Evolutionary conservation across 2,797 vertebrate species (phyloP).

Genomic region (Clarias laeviceps): DNA sequence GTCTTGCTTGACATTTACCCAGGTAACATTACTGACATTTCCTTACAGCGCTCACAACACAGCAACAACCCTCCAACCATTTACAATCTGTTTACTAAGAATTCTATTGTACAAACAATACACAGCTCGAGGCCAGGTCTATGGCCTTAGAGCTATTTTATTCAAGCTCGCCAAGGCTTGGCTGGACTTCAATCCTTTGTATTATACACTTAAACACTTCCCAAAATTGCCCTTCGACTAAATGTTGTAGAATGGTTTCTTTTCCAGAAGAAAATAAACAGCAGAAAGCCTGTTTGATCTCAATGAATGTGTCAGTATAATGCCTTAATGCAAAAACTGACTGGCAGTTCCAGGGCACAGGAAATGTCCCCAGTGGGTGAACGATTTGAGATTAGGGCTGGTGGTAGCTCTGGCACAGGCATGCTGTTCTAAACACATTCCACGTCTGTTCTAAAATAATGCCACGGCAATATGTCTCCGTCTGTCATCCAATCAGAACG

Average conservation of each 20-base stretch:
- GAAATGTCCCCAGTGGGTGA: constrained; percentile 27
- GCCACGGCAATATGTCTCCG: constrained; percentile 37
- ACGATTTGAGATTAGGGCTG: constrained; percentile 43
- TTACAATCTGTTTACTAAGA: constrained; percentile 30
- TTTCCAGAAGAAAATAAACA: constrained; percentile 3
- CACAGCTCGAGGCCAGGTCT: constrained; percentile 36
- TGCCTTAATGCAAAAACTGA: constrained; percentile 28
- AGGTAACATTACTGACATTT: constrained; percentile 12
- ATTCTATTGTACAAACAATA: constrained; percentile 44
- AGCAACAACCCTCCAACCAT: constrained; percentile 1
- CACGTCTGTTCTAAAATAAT: constrained; percentile 49
- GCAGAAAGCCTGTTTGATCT: not conserved
- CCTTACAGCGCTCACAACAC: not conserved
- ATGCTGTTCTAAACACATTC: constrained; percentile 16
- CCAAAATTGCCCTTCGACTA: constrained; percentile 20
- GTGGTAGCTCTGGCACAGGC: not conserved
- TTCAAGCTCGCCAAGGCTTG: constrained; percentile 37
- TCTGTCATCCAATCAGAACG: not conserved
- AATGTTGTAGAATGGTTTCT: constrained; percentile 31
- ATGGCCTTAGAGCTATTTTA: constrained; percentile 39
- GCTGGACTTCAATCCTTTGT: constrained; percentile 33
- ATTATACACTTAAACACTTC: constrained; percentile 34
- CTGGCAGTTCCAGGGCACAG: constrained; percentile 24
- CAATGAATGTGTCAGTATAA: constrained; percentile 2
- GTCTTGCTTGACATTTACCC: constrained; percentile 21